Conservation (phyloP, 2,888 invertebrate genomes). For the Plagodis pulveraria region DNA sequence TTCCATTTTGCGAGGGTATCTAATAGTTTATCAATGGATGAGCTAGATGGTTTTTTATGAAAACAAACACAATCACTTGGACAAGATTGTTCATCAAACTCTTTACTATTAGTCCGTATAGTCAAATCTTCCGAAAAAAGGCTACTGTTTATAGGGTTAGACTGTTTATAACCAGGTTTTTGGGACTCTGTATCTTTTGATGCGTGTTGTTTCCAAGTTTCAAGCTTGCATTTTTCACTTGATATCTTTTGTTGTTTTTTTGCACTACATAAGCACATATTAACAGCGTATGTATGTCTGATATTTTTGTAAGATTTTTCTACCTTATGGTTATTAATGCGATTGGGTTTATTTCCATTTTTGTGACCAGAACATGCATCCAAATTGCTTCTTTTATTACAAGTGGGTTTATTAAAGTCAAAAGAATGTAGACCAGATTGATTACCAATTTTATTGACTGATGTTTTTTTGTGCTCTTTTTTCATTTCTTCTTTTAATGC, state of each 20-base stretch:
- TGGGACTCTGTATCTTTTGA: conserved; percentile 39
- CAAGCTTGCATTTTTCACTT: conserved; percentile 20
- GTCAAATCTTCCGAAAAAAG: conserved; percentile 34
- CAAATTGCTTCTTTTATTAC: conserved; percentile 19
- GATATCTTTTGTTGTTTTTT: conserved; percentile 43
- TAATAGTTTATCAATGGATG: conserved; percentile 68
- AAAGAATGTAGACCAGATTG: background rate
- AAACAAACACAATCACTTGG: conserved; percentile 62
- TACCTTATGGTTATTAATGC: conserved; percentile 19
- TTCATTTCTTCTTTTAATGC: conserved; percentile 9
- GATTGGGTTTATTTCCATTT: conserved; percentile 30
- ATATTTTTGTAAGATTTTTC: conserved; percentile 46
- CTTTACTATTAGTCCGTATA: conserved; percentile 31
- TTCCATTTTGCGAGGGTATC: conserved; percentile 59
- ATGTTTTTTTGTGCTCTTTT: conserved; percentile 20
- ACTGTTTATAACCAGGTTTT: conserved; percentile 44
- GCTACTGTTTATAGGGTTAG: conserved; percentile 49
- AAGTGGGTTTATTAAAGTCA: conserved; percentile 14
- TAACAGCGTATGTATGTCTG: conserved; percentile 62
- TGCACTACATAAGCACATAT: conserved; percentile 64
- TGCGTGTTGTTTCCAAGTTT: conserved; percentile 37
- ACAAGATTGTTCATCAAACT: conserved; percentile 41
- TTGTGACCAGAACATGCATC: conserved; percentile 8
- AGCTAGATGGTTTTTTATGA: conserved; percentile 67
- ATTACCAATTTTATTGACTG: conserved; percentile 11